Evolutionary conservation across 2,888 invertebrate genomes (phyloP), one percentile per base, ranked within the genome.

Genomic region (Homarus gammarus): DNA sequence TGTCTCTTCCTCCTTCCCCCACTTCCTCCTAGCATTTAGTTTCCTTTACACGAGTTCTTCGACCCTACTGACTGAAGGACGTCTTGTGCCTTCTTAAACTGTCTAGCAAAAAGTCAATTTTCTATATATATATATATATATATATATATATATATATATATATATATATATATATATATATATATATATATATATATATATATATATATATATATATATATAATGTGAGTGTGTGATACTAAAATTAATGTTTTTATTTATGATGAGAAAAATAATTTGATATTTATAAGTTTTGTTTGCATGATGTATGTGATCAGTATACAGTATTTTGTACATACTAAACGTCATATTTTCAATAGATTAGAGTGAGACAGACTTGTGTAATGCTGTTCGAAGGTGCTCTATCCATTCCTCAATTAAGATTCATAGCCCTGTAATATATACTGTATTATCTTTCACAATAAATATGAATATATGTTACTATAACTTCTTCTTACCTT

Each of bases 111-210:
- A 27, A 64, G 64, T 64, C 27, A 64, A 22, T 64, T 64, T 27
- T 64, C 64, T 64, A 2, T 38, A n/a, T 12, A 38, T 36, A 36
- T 64, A 38, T 64, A 64, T 38, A 61, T 40, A 64, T 38, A 81
- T 36, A 64, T 64, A 64, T 64, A 64, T n/a, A 36, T 64, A 81
- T 64, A 40, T 64, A 81, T 64, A 81, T 64, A 64, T 81, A 78
- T 78, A 33, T 31, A 51, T 44, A n/a, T 49, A 38, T 31, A 40
- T 75, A 75, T 75, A 38, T 40, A 40, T 10, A 78, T 31, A 3
- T 51, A 51, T 51, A 27, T 49, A 78, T 78, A 78, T 31, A 1
- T 27, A 5, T 78, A 18, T 31, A 31, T 56, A 51, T 78, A 5
- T 56, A 56, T 78, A 51, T 12, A 27, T 78, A 31, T 56, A 31